Base-by-base conservation (phyloP, 64 coral and sea anemone species). In the Platygyra sinensis region DNA sequence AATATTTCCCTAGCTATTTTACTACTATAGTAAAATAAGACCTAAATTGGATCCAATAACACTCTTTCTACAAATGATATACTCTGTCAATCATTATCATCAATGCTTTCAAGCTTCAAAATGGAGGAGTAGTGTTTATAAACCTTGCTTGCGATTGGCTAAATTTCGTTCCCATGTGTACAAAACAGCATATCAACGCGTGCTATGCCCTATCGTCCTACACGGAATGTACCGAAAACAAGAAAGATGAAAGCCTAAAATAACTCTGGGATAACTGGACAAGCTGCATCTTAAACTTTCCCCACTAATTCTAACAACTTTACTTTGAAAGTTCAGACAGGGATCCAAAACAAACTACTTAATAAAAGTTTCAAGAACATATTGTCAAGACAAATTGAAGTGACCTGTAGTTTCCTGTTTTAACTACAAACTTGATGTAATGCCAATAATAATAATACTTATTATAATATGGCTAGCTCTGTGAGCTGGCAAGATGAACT, bases 11-110 rank as follows among this genome's bases (percentile, higher is more conserved):
- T 85, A 65, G 8, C 20, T 85, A 72, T 67, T 71, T 71, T 19
- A 85, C 10, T 85, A 12, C 27, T 29, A 33, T 36, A 62, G 38
- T 13, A 71, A 71, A 85, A 85, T 85, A 36, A 49, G 63, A 67
- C 39, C 63, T 85, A 50, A 38, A 50, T 18, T 50, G 19, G 63
- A 72, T 39, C 19, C 33, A 49, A 17, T 71, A 85, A 85, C 62
- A 71, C 19, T 72, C 81, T 69, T 72, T 71, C 81, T 85, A 67
- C 81, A 85, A 85, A 67, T 85, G 81, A 85, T 85, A 85, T n/a
- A 85, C 16, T 85, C 81, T 69, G 36, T 67, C 8, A 39, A 72
- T 28, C 69, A 28, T 85, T 24, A 61, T n/a, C 6, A 38, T 29
- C 42, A 18, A 71, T 29, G 32, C 52, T 80, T 61, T 60, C 16